These are phyloP conservation scores for Nyctalus aviator DNA, from an alignment of 2,797 vertebrate species.

Conservation along the genomic window DNA sequence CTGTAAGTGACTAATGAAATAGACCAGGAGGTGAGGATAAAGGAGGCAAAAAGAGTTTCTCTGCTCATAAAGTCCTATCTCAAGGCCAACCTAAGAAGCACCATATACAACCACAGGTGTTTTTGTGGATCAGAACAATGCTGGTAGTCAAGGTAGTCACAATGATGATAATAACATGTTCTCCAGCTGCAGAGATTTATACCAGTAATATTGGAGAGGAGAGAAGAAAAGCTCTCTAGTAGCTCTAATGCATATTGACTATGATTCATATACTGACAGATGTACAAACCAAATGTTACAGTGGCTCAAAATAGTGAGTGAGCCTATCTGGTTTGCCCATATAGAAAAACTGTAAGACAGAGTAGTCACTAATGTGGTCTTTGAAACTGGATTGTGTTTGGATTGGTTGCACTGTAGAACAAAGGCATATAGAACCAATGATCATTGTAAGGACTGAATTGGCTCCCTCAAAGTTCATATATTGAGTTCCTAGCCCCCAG, in stretches of 20 bases:
- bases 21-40: neutral
- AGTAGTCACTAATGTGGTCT: neutral
- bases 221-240: neutral
- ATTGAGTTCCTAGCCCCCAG: neutral
- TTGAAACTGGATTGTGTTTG: neutral
- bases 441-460: neutral
- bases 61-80: neutral
- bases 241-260: neutral
- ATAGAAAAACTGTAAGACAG: neutral
- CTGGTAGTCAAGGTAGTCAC: neutral
- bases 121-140: neutral
- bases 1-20: neutral
- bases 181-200: neutral
- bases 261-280: conserved; percentile 18
- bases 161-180: neutral
- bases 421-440: neutral
- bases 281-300: neutral
- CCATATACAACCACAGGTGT: neutral
- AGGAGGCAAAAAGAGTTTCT: neutral
- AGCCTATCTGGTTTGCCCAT: conserved; percentile 23
- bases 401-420: neutral
- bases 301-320: neutral
- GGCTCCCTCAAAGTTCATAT: neutral
- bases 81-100: neutral
- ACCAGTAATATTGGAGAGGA: neutral